Base-by-base conservation (phyloP, 2,888 invertebrate genomes). In the Anarsia innoxiella region DNA sequence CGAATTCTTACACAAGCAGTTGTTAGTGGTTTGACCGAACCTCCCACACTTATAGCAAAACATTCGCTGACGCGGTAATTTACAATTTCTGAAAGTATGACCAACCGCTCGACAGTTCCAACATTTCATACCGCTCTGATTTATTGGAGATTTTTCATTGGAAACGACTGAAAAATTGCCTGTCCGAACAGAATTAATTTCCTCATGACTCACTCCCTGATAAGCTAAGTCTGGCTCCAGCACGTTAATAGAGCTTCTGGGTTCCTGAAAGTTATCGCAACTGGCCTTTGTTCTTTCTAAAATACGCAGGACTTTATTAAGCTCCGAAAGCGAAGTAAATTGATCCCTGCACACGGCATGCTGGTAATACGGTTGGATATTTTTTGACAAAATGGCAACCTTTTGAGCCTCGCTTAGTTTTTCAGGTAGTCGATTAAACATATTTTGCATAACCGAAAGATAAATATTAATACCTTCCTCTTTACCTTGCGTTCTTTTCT, bases 231-330 rank as follows among this genome's bases (percentile, higher is more conserved):
- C 43, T 2, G 40, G 40, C 14, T 43, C 43, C 11, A 43, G 12
- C 1, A 16, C 16, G n/a, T 23, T 27, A 2, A 19, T 8, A 10
- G 1, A n/a, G 3, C 13, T 25, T n/a, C 26, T 32, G 0, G 44
- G 44, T 39, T 44, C 44, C n/a, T 35, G 23, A 37, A 44, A 44
- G 6, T 32, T 41, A 2, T 41, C 41, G 23, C 44, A 44, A 23
- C 39, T 44, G 10, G 28, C 16, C 10, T 39, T 44, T 1, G 41
- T 41, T 1, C 27, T 27, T 30, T 44, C 44, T 9, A 44, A 23
- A 11, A 41, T 30, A 8, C 41, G 25, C 6, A 37, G 14, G 11
- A 37, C 26, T 2, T 2, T 26, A n/a, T n/a, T n/a, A n/a, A n/a
- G n/a, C n/a, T n/a, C n/a, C n/a, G n/a, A n/a, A n/a, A n/a, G n/a